Base-by-base conservation (phyloP, 2,113 vertebrate species). In the Hippocampus barbouri region DNA sequence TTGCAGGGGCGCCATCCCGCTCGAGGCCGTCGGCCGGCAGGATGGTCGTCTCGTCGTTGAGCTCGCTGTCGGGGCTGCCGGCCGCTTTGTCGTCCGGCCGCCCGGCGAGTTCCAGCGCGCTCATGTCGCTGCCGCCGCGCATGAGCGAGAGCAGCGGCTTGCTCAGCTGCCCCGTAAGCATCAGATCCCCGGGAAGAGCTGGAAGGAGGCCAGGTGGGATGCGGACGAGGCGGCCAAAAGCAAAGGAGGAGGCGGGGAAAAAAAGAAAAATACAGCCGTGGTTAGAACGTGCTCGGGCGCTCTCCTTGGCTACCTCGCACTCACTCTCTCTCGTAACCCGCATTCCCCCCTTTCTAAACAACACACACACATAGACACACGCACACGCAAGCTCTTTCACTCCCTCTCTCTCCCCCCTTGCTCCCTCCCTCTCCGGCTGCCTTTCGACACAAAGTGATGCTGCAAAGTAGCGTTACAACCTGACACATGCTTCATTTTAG, bases 131-230 rank as follows among this genome's bases (percentile, higher is more conserved):
- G 47, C 47, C 47, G 47, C 47, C 94, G 92, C 89, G 95, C 93
- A 94, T 66, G 64, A 66, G 94, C 92, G 95, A 95, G 94, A 97
- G 95, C 95, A 93, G 94, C 92, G 95, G 95, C 93, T 99, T 97
- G 93, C 96, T 94, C 94, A 96, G 94, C 95, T 96, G 96, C 96
- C 96, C 97, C 92, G 96, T 95, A 94, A 98, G 98, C 97, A 98
- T 97, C 92, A 94, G 96, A 94, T 97, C 95, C 57, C 95, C 95
- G 94, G 89, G 90, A 87, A 90, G 88, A 85, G 86, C 79, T 95
- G 93, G 95, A 95, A 95, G 64, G 41, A 21, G 64, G 94, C 95
- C 96, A 93, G 91, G 89, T 86, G 80, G 89, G 88, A 80, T 80
- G 81, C 67, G 66, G 87, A 84, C 78, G 77, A 73, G 80, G 30